Evolutionary conservation across 2,888 invertebrate species (phyloP).

Genomic region (Timema cristinae): DNA sequence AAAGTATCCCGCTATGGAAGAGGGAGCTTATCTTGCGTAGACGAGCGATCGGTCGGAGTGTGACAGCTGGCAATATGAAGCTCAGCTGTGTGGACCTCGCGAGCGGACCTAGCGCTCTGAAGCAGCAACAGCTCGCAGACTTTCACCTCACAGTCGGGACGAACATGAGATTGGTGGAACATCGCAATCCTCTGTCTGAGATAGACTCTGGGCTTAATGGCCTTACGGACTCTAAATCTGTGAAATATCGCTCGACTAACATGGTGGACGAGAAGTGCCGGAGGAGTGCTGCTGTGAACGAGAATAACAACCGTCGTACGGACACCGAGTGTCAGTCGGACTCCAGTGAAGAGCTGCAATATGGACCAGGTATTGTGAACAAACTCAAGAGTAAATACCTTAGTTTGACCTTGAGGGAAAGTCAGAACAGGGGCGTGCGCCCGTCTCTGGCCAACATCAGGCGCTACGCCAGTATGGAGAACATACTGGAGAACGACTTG

Average conservation of each 20-base stretch:
- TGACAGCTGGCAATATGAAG: slow-evolving; percentile 34
- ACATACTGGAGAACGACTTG: slow-evolving; percentile 61
- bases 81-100: slow-evolving; percentile 36
- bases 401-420: slow-evolving; percentile 76
- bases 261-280: slow-evolving; percentile 34
- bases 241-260: slow-evolving; percentile 27
- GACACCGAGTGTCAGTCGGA: slow-evolving; percentile 48
- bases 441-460: slow-evolving; percentile 65
- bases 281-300: slow-evolving; percentile 37
- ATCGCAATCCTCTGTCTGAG: slow-evolving; percentile 30
- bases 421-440: slow-evolving; percentile 56
- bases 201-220: slow-evolving; percentile 17
- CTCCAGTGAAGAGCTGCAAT: slow-evolving; percentile 74
- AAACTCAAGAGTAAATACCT: slow-evolving; percentile 82
- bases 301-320: slow-evolving; percentile 33
- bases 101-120: slow-evolving; percentile 34
- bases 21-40: slow-evolving; percentile 75
- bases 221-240: slow-evolving; percentile 17
- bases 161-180: slow-evolving; percentile 38
- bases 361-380: slow-evolving; percentile 89
- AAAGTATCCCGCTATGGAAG: slow-evolving; percentile 71
- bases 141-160: slow-evolving; percentile 34
- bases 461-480: slow-evolving; percentile 80
- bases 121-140: slow-evolving; percentile 38
- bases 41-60: slow-evolving; percentile 46